Evolutionary conservation across 2,888 invertebrate genomes (phyloP), one percentile per base, ranked within the genome.

Genomic region (Aproaerema taeniolella): DNA sequence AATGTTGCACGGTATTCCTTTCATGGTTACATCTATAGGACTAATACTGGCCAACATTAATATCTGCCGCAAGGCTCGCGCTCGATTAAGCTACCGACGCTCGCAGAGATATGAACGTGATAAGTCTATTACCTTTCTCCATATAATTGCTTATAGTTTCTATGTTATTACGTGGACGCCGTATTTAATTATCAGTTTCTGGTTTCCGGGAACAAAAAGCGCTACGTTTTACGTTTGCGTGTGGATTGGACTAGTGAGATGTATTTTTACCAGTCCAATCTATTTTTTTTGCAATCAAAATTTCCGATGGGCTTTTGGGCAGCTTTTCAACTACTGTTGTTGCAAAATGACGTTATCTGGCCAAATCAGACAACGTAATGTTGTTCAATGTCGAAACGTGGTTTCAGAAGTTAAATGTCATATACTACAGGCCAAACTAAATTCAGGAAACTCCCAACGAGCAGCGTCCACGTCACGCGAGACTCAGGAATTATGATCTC

Each of bases 321-420:
- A 91, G 58, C 76, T 94, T 6, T 94, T 93, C 61, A 91, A 92
- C 59, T 95, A 94, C 58, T 94, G 93, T 61, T 94, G 91, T 64
- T 94, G 93, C 75, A 94, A 94, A 68, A 93, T 91, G 6, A 52
- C 55, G 2, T 15, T 75, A 0, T 91, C 92, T 3, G 90, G 91
- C n/a, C n/a, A n/a, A n/a, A n/a, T n/a, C 14, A n/a, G n/a, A n/a
- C n/a, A n/a, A n/a, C n/a, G n/a, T n/a, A n/a, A n/a, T n/a, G n/a
- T n/a, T n/a, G n/a, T n/a, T n/a, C n/a, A n/a, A n/a, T n/a, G n/a
- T n/a, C n/a, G n/a, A n/a, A n/a, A n/a, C n/a, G n/a, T n/a, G n/a
- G n/a, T n/a, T n/a, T n/a, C n/a, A n/a, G n/a, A n/a, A n/a, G n/a
- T n/a, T n/a, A n/a, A n/a, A n/a, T n/a, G n/a, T n/a, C 94, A 94